Evolutionary conservation across 2,888 invertebrate genomes (phyloP).

Genomic region (Parnassius orleans): DNA sequence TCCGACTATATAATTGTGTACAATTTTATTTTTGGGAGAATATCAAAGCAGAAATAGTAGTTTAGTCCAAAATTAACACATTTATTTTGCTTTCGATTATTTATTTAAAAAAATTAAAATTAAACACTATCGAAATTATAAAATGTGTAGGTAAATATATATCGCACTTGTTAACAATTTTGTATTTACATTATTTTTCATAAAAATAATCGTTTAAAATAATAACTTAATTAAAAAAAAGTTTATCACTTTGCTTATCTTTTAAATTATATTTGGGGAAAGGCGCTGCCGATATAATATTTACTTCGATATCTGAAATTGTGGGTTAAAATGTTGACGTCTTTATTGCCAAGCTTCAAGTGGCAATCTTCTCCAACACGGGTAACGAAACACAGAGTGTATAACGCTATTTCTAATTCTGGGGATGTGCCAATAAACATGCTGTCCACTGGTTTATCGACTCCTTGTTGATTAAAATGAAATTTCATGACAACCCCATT

Average conservation of each 20-base stretch:
- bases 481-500: slow-evolving; percentile 88
- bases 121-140: too few species aligned
- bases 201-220: too few species aligned
- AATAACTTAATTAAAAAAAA: too few species aligned
- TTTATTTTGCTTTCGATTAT: too few species aligned
- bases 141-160: too few species aligned
- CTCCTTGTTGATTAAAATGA: slow-evolving; percentile 85
- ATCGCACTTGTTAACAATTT: too few species aligned
- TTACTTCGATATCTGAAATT: slow-evolving; percentile 88
- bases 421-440: slow-evolving; percentile 94
- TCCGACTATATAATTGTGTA: too few species aligned
- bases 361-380: slow-evolving; percentile 88
- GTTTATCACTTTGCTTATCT: background rate
- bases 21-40: too few species aligned
- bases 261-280: slow-evolving; percentile 85
- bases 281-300: slow-evolving; percentile 90
- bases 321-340: slow-evolving; percentile 87
- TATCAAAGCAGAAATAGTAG: too few species aligned
- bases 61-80: too few species aligned
- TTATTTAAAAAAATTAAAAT: too few species aligned
- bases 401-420: slow-evolving; percentile 94
- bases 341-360: slow-evolving; percentile 85
- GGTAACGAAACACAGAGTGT: slow-evolving; percentile 91
- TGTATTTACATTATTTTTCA: too few species aligned
- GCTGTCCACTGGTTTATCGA: slow-evolving; percentile 88